Percentiles rank a stretch among this genome's conserved stretches.
Conservation (phyloP, 2,113 vertebrate genomes). For the Oreocharis arfaki region DNA sequence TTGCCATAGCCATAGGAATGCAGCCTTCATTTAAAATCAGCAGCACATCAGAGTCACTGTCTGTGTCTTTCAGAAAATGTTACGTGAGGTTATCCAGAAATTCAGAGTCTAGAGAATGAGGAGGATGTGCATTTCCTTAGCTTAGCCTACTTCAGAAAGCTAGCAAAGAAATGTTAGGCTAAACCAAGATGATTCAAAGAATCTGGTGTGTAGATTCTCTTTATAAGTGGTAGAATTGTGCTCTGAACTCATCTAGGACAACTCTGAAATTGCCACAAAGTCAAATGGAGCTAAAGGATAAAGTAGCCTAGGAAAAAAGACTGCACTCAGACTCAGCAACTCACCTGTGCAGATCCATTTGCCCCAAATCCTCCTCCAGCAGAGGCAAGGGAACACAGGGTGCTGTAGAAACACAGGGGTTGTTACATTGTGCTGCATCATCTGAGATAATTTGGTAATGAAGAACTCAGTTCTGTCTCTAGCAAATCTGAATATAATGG, state of each 20-base stretch:
- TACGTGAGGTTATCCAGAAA: neutral
- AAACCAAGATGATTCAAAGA: constrained; percentile 6
- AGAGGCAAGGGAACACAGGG: neutral
- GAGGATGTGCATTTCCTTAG: neutral
- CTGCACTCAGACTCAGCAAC: neutral
- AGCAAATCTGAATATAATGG: neutral
- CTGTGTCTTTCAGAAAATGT: constrained; percentile 4
- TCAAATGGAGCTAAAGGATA: neutral
- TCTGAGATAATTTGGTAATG: neutral
- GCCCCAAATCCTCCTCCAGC: neutral
- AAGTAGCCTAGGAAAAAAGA: neutral
- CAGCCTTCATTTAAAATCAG: constrained; percentile 23
- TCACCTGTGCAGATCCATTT: neutral
- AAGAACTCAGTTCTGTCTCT: neutral
- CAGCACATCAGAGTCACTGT: neutral
- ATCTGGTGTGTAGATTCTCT: constrained; percentile 16
- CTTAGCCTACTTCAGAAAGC: neutral
- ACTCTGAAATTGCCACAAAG: neutral
- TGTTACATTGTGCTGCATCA: neutral
- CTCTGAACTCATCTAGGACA: constrained; percentile 5
- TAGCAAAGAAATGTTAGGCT: neutral
- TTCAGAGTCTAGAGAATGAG: neutral
- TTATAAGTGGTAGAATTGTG: constrained; percentile 19
- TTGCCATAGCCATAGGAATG: neutral
- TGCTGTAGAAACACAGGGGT: neutral